Evolutionary conservation across 1,140 invertebrate genomes (phyloP), one percentile per base, ranked within the genome.

Genomic region (Calliphora vicina): DNA sequence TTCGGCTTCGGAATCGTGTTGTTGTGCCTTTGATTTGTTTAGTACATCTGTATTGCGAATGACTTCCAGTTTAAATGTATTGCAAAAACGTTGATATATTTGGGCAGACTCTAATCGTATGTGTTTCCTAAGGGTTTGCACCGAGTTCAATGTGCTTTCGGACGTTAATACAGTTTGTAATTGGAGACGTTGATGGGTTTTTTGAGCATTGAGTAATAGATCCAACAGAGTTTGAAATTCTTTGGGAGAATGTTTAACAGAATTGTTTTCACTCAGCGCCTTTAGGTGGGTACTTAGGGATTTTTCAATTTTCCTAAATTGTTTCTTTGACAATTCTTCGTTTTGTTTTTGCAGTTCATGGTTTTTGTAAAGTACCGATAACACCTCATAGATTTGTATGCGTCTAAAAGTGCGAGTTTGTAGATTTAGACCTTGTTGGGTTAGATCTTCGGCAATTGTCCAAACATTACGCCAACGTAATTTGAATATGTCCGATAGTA

Each of bases 351-450:
- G 84, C 1, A 86, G 43, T 15, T 83, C 82, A 71, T 84, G 78
- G 82, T 94, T 94, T 17, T 86, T 88, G 84, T 93, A 94, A 82
- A 94, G 93, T 43, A 89, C 85, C 43, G 85, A 87, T 43, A 94
- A 85, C 72, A 94, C 88, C 84, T 93, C 92, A 1, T 93, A 81
- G 2, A 92, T 92, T 87, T 94, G 93, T 78, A 88, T 90, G 84
- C 92, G 90, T 50, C 92, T 88, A 82, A 92, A 94, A 4, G 91
- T 91, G 82, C 92, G 90, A 3, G 93, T 89, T 13, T 88, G 87
- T 17, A 86, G 84, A 20, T 91, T 90, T 78, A 94, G 93, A 35
- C 84, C 83, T 5, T 83, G 42, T 25, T 82, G 17, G 1, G 84
- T 72, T 15, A 86, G 25, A 15, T 57, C 15, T 12, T 42, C 76